A percentile compares a stretch with the other conserved stretches of the same genome.
Conservation (phyloP, 2,797 vertebrate genomes). For the Darevskia mixta region DNA sequence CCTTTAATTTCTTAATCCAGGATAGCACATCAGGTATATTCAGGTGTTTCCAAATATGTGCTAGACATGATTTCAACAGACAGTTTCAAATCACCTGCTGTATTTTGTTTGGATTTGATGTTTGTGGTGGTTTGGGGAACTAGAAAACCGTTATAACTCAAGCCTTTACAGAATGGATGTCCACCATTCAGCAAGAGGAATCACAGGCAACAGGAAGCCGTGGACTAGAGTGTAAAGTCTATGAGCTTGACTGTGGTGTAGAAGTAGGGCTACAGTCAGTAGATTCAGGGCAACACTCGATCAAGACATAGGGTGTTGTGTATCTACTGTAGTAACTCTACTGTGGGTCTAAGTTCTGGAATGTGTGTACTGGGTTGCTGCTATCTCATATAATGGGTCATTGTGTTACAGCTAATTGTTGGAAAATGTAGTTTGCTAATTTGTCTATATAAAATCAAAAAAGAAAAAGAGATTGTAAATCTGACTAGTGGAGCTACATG, state of each 20-base stretch:
- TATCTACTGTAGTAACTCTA: not conserved
- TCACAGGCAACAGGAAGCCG: not conserved
- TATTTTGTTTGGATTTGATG: not conserved
- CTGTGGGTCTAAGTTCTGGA: not conserved
- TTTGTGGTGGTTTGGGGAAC: not conserved
- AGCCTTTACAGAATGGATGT: too few species aligned
- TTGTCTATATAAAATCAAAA: not conserved
- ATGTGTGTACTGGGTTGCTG: too few species aligned
- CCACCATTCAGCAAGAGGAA: not conserved
- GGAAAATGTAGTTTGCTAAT: not conserved
- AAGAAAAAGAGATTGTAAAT: constrained; percentile 18
- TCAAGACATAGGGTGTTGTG: too few species aligned
- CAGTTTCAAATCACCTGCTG: not conserved
- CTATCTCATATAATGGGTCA: not conserved
- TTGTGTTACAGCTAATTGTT: not conserved
- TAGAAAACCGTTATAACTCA: not conserved
- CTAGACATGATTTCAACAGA: not conserved
- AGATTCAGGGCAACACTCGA: not conserved
- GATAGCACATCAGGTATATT: not conserved
- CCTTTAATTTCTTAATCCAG: not conserved
- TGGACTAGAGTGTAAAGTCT: not conserved
- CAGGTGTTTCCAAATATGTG: not conserved
- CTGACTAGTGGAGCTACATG: not conserved
- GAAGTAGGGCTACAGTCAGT: not conserved
- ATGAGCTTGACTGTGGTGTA: not conserved